Evolutionary conservation across 2,888 invertebrate species (phyloP).

Genomic region (Gryllus longicercus): DNA sequence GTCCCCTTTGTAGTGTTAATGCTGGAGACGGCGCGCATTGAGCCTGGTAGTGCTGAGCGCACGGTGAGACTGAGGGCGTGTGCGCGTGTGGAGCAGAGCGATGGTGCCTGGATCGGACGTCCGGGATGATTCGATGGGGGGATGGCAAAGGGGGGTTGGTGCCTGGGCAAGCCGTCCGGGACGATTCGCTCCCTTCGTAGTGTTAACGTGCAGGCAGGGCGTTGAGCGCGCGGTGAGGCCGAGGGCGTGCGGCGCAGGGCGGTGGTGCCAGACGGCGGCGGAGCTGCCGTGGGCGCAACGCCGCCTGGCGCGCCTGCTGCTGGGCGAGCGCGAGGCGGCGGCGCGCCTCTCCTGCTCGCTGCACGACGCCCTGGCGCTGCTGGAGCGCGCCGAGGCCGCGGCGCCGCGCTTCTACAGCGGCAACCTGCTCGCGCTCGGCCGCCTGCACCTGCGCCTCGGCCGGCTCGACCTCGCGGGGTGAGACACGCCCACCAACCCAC

Average conservation of each 20-base stretch:
- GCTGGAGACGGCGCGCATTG: too few relatives aligned
- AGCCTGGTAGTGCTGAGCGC: too few relatives aligned
- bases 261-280: neutral
- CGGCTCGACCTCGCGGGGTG: neutral
- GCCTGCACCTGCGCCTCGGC: neutral
- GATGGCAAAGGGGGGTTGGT: too few relatives aligned
- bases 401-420: slow-evolving; percentile 6
- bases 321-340: neutral
- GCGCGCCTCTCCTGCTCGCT: neutral
- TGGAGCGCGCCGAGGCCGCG: neutral
- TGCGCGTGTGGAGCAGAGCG: too few relatives aligned
- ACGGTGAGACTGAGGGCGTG: too few relatives aligned
- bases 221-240: neutral
- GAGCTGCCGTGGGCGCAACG: neutral
- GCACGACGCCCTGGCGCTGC: neutral
- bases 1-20: too few relatives aligned
- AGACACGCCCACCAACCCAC: neutral
- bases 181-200: too few relatives aligned
- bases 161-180: too few relatives aligned
- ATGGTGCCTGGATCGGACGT: too few relatives aligned
- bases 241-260: neutral
- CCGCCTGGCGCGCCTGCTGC: neutral
- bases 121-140: too few relatives aligned
- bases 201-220: neutral
- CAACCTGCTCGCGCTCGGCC: neutral